phyloP scores from a whole-genome alignment of 2,113 vertebrate species.

The Setophaga petechia region DNA sequence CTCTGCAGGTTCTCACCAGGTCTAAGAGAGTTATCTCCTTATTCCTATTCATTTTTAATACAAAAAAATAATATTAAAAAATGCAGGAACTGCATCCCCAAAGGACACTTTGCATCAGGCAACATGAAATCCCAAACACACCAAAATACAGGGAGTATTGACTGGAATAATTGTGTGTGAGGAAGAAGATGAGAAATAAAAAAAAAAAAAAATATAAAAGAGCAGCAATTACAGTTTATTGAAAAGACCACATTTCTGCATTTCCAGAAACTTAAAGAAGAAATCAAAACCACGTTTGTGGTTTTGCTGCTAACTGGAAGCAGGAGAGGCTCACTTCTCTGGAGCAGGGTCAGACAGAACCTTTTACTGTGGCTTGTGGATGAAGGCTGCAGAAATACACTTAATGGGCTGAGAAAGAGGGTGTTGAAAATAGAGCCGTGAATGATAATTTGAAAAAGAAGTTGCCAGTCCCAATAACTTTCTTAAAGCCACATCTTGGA shows the following conservation, averaged over 20 bases:
- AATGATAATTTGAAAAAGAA: slow-evolving; percentile 58
- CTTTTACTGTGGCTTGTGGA: slow-evolving; percentile 40
- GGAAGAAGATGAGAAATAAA: not conserved
- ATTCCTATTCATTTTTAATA: not conserved
- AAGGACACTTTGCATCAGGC: not conserved
- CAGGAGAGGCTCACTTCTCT: slow-evolving; percentile 20
- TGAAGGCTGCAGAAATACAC: slow-evolving; percentile 6
- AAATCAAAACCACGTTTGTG: slow-evolving; percentile 21
- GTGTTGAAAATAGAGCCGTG: slow-evolving; percentile 56
- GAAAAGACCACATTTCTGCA: slow-evolving; percentile 41
- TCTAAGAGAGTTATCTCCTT: not conserved
- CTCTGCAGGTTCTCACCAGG: not conserved
- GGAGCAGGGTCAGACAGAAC: slow-evolving; percentile 34
- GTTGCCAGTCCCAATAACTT: not conserved
- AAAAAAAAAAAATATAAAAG: not conserved
- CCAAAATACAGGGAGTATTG: not conserved
- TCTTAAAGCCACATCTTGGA: slow-evolving; percentile 22
- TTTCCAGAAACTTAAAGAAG: slow-evolving; percentile 44
- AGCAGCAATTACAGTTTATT: not conserved
- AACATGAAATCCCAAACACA: not conserved
- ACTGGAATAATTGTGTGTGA: not conserved
- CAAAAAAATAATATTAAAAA: not conserved
- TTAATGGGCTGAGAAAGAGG: slow-evolving; percentile 42
- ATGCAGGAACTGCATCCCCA: not conserved
- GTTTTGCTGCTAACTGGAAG: slow-evolving; percentile 54